These are phyloP conservation scores for Astur gentilis DNA, from an alignment of 2,113 vertebrate species.

Conservation along the genomic window DNA sequence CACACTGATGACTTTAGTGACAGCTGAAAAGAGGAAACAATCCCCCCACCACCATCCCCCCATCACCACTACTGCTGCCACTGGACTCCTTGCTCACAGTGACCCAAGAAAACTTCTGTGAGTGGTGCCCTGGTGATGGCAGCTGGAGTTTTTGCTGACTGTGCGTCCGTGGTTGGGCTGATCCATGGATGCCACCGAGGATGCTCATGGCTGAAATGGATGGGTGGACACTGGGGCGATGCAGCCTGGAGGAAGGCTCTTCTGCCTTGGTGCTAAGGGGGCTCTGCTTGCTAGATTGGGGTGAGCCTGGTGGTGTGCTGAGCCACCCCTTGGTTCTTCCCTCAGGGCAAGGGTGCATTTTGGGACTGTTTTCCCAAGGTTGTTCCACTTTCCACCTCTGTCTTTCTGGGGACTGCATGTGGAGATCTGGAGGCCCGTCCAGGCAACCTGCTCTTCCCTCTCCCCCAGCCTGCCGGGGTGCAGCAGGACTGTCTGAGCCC, in stretches of 20 bases:
- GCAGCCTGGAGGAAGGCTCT: background rate
- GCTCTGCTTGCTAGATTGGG: background rate
- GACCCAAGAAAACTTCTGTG: background rate
- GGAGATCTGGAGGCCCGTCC: background rate
- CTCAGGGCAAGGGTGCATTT: rapidly evolving
- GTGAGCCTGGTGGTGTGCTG: rapidly evolving
- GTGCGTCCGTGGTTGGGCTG: rapidly evolving
- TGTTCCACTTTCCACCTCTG: background rate
- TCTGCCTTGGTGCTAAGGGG: background rate
- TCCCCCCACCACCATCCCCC: background rate
- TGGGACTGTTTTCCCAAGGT: background rate
- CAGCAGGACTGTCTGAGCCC: background rate
- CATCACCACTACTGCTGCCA: background rate
- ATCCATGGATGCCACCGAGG: background rate
- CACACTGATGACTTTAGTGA: conserved; percentile 54
- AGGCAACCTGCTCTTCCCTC: background rate
- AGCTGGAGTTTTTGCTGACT: background rate
- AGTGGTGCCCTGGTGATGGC: background rate
- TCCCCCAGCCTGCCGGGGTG: background rate
- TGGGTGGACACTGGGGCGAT: rapidly evolving
- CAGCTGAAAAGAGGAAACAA: conserved; percentile 30
- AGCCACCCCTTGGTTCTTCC: background rate
- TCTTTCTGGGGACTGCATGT: rapidly evolving
- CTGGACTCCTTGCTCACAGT: background rate
- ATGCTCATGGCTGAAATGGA: background rate